A percentile compares a stretch with the other conserved stretches of the same genome.
These are phyloP conservation scores for Poecilia velifera DNA, from an alignment of 2,797 vertebrate species.

Conservation along the genomic window DNA sequence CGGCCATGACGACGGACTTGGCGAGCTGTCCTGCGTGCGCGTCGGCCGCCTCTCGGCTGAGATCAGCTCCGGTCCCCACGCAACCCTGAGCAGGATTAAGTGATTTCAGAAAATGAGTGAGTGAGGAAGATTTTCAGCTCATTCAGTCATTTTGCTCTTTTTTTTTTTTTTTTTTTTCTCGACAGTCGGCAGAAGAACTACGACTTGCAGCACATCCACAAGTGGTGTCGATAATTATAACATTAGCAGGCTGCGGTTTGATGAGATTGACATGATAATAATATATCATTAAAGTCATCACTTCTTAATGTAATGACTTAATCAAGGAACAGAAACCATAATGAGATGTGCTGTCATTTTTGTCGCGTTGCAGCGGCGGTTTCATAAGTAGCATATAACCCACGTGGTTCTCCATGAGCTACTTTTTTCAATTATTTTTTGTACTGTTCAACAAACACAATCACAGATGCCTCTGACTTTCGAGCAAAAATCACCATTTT, in stretches of 20 bases:
- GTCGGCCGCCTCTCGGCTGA: background rate
- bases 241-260: conserved; percentile 21
- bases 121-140: background rate
- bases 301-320: conserved; percentile 23
- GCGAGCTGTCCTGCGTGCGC: background rate
- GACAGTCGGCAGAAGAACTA: conserved; percentile 18
- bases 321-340: conserved; percentile 19
- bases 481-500: conserved; percentile 23
- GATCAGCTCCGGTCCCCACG: background rate
- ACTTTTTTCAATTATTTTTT: background rate
- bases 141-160: background rate
- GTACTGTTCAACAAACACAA: conserved; percentile 11
- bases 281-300: conserved; percentile 36
- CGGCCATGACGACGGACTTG: background rate
- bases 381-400: background rate
- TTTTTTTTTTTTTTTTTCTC: background rate
- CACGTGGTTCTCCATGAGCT: background rate
- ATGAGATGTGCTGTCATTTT: conserved; percentile 15
- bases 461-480: conserved; percentile 5
- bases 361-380: background rate
- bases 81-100: conserved; percentile 8
- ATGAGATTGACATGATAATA: conserved; percentile 22
- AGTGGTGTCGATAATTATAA: conserved; percentile 32
- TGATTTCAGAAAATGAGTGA: conserved; percentile 2
- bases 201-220: conserved; percentile 10